These are phyloP conservation scores for Scomber scombrus DNA, from an alignment of 2,113 vertebrate species.

Conservation along the genomic window DNA sequence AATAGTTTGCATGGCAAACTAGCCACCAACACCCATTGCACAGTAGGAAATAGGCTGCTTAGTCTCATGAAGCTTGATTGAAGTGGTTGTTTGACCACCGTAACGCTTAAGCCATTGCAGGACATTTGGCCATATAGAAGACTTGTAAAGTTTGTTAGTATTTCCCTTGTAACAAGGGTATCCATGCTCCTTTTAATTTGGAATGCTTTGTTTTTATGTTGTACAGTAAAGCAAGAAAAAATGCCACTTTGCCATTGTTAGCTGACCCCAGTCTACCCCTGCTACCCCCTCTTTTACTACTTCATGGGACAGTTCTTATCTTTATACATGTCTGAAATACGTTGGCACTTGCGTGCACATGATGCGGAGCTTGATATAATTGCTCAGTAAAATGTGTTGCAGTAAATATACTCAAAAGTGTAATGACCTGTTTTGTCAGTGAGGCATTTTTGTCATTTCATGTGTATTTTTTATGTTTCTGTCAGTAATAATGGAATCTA, in stretches of 20 bases:
- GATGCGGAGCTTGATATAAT: conserved; percentile 49
- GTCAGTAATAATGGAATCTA: conserved; percentile 51
- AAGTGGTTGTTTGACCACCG: conserved; percentile 61
- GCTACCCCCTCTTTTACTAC: not conserved
- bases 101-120: conserved; percentile 80
- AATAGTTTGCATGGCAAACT: conserved; percentile 30
- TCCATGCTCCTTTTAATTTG: conserved; percentile 61
- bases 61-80: conserved; percentile 65
- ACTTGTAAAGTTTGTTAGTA: conserved; percentile 71
- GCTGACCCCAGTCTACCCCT: conserved; percentile 12
- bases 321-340: conserved; percentile 39
- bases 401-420: conserved; percentile 71
- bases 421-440: conserved; percentile 80
- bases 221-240: conserved; percentile 62
- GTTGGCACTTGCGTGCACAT: conserved; percentile 10
- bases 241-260: conserved; percentile 14
- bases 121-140: conserved; percentile 82
- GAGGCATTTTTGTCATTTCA: conserved; percentile 74
- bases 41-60: conserved; percentile 62
- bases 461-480: conserved; percentile 58
- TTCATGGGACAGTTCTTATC: conserved; percentile 27
- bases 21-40: conserved; percentile 39
- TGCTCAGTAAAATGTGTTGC: conserved; percentile 57
- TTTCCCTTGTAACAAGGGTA: conserved; percentile 84
- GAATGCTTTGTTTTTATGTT: conserved; percentile 70